phyloP scores from a whole-genome alignment of 2,113 vertebrate species.

The Silurus meridionalis region DNA sequence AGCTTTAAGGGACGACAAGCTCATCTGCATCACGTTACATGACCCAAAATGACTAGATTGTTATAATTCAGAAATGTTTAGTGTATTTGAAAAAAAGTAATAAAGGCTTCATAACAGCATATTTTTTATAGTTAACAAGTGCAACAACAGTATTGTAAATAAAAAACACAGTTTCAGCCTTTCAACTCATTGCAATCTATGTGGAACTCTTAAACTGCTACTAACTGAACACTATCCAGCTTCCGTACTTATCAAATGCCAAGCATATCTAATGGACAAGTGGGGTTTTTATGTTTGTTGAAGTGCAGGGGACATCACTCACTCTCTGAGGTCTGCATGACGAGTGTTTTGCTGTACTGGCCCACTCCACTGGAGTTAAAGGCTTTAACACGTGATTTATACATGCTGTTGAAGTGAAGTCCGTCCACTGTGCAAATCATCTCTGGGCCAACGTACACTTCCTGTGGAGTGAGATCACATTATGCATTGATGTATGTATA shows the following conservation, averaged over 20 bases:
- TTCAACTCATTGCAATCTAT: neutral
- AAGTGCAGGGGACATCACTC: conserved; percentile 60
- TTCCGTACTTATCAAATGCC: conserved; percentile 50
- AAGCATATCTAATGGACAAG: conserved; percentile 59
- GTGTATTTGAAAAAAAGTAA: neutral
- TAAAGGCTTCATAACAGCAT: conserved; percentile 25
- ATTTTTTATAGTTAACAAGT: neutral
- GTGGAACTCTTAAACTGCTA: neutral
- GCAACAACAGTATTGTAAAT: neutral
- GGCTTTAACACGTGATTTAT: conserved; percentile 93
- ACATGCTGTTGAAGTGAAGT: conserved; percentile 97
- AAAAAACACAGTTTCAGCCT: neutral
- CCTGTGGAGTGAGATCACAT: conserved; percentile 70
- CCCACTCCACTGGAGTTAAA: conserved; percentile 94
- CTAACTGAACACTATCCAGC: conserved; percentile 48
- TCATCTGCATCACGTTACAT: neutral
- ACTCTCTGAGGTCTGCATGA: conserved; percentile 98
- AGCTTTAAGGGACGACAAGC: neutral
- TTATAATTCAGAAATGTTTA: neutral
- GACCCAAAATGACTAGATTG: neutral
- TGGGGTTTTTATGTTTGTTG: conserved; percentile 5
- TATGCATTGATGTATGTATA: conserved; percentile 38
- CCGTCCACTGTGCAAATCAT: conserved; percentile 98
- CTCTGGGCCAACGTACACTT: conserved; percentile 96
- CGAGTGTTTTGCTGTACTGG: conserved; percentile 96